Base-by-base conservation (phyloP, 2,113 vertebrate genomes). In the Grallaria varia region DNA sequence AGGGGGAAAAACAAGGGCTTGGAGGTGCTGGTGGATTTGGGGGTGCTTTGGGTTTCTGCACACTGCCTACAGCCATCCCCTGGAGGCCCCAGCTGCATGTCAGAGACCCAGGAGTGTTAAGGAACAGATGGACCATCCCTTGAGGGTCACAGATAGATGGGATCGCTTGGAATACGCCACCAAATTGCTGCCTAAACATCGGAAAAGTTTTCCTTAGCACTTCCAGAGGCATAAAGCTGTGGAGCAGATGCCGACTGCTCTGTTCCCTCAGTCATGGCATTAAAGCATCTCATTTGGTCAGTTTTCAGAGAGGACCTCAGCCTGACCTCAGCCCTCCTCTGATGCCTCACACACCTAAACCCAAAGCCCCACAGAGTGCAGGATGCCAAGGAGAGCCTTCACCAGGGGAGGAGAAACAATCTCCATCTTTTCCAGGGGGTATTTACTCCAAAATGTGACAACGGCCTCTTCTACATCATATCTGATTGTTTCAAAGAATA, bases 321-420 rank as follows among this genome's bases (percentile, higher is more conserved):
- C 30, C 23, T 1, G 1, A 33, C 24, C 62, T 49, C 74, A 58
- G 44, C 35, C 55, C 58, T 56, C 31, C 25, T 64, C 69, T 25
- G 25, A 12, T 1, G 2, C 47, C 25, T 76, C 18, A 5, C 27
- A 50, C 49, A 30, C 10, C 14, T 72, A 33, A 49, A 90, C 37
- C 1, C 0, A 80, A 88, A 66, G 15, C 10, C 28, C 10, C n/a
- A 30, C 7, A 3, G 77, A 40, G n/a, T 0, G 0, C 22, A 76
- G 49, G 62, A 68, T 37, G 14, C 31, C 69, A 47, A 52, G 35
- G 7, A 69, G 2, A 50, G 18, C 8, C 17, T 9, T 8, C 9
- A 4, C 28, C 62, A 53, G 8, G 12, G 3, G 2, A 10, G 60
- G 7, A 82, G 49, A 25, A 53, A 21, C 63, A 77, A 16, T 18